phyloP scores from a whole-genome alignment of 2,113 vertebrate genomes.

The Balaeniceps rex region DNA sequence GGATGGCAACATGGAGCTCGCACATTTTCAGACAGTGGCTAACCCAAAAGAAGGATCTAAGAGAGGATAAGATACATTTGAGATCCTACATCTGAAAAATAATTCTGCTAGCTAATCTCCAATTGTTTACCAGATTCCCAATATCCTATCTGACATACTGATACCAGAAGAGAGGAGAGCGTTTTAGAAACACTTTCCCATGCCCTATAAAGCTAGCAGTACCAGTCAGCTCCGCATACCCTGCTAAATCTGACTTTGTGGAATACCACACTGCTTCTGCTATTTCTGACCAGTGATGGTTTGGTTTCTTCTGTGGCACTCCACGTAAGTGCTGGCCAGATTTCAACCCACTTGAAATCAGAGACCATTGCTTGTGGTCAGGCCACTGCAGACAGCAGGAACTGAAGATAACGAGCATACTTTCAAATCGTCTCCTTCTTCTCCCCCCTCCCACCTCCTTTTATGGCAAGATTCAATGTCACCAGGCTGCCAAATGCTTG shows the following conservation, averaged over 20 bases:
- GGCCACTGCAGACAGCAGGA: constrained; percentile 49
- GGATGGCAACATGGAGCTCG: neutral
- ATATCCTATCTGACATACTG: neutral
- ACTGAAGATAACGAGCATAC: neutral
- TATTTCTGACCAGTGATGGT: neutral
- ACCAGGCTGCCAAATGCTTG: neutral
- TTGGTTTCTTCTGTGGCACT: neutral
- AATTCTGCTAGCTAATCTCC: neutral
- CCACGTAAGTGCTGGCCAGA: neutral
- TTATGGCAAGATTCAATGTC: neutral
- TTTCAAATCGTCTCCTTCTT: neutral
- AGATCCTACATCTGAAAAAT: neutral
- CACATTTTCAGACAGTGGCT: neutral
- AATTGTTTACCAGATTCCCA: neutral
- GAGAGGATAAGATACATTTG: neutral
- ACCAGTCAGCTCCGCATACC: neutral
- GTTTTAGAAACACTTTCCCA: neutral
- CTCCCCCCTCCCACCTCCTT: neutral
- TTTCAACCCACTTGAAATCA: constrained; percentile 33
- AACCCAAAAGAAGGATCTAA: neutral
- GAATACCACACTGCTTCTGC: constrained; percentile 46
- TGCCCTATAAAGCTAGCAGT: neutral
- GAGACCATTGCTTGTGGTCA: constrained; percentile 34
- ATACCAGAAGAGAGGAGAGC: neutral
- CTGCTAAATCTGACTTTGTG: constrained; percentile 52